Base-by-base conservation (phyloP, 2,888 invertebrate species). In the Orthonevra nobilis region DNA sequence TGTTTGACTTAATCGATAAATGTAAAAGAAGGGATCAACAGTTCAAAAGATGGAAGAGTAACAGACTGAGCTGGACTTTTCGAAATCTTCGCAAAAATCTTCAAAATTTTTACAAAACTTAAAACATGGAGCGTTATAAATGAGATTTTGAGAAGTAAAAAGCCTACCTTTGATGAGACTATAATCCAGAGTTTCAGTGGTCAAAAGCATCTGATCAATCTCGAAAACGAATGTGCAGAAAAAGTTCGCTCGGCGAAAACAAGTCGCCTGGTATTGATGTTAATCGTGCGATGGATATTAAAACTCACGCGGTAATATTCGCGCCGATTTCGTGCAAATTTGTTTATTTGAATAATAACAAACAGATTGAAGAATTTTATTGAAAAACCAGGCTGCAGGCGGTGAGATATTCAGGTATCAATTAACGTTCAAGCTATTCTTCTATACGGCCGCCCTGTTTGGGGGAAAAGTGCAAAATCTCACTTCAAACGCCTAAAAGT, bases 121-220 rank as follows among this genome's bases (percentile, higher is more conserved):
- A 38, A 38, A 15, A 38, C 7, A 38, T 38, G 38, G 38, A 38
- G 15, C 15, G 5, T 14, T 15, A 38, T 38, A 38, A 38, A 38
- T 12, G 15, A 15, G 15, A 38, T 28, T 9, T 9, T 28, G 28
- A 0, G 28, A 28, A 28, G 28, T 0, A 28, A 28, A 28, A 28
- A 3, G 28, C 28, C 28, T 28, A 28, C 1, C 28, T 6, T 28
- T 28, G 28, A 3, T 38, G 7, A 38, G 15, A 15, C 15, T 6
- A 38, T 38, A 3, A 38, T 38, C 6, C 12, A 38, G 15, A 15
- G 15, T 38, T 38, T 38, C 7, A 19, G n/a, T 40, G 1, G 28
- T 28, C 28, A 28, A 28, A 28, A 9, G 28, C n/a, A n/a, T 28
- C 28, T 28, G 28, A 28, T 9, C n/a, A 38, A 14, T 14, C 15